phyloP scores from a whole-genome alignment of 1,140 invertebrate species.

The Melanaphis sacchari region DNA sequence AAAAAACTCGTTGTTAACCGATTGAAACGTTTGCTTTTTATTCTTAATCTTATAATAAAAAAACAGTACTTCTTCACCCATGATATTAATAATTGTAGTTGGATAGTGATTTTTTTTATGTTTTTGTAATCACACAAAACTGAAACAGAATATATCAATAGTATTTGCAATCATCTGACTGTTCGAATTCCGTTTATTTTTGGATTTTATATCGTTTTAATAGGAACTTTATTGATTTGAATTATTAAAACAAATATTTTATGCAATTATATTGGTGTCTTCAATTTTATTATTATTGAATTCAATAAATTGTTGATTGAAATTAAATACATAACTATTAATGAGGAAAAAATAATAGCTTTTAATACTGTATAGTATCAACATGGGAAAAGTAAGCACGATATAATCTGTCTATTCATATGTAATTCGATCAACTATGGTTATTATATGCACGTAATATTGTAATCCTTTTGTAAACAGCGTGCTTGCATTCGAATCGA shows the following conservation, averaged over 20 bases:
- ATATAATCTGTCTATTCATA: neutral
- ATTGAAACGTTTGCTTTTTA: neutral
- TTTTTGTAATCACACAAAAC: neutral
- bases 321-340: slow-evolving; percentile 15
- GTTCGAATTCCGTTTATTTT: neutral
- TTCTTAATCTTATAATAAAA: neutral
- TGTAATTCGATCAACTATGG: slow-evolving; percentile 25
- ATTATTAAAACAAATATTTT: neutral
- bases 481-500: neutral
- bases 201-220: neutral
- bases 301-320: neutral
- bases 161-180: neutral
- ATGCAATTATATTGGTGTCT: neutral
- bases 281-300: neutral
- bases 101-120: neutral
- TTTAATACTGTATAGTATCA: neutral
- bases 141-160: neutral
- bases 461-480: slow-evolving; percentile 33
- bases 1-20: neutral
- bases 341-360: neutral
- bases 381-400: neutral
- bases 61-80: neutral
- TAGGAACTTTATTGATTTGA: neutral
- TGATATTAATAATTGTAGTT: neutral
- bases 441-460: neutral